Evolutionary conservation across 2,113 vertebrate species (phyloP), one percentile per base, ranked within the genome.

Genomic region (Dunckerocampus dactyliophorus): DNA sequence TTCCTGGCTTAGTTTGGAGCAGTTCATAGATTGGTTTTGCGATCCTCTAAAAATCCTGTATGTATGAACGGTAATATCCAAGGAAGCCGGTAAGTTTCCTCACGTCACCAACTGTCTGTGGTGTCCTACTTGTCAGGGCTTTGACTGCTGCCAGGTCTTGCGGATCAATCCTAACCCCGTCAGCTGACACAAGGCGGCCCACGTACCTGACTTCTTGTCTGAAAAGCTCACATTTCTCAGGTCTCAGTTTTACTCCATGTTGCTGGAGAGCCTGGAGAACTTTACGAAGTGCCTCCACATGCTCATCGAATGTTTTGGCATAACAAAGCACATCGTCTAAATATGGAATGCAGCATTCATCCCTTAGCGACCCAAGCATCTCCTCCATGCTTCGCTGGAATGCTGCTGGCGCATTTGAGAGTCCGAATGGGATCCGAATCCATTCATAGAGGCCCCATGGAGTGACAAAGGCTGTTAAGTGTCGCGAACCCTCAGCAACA

Each of bases 381-480:
- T 65, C 51, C 47, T 75, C 75, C 66, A 66, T 77, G 46, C 65
- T 65, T 12, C 34, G 2, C 22, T 56, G 69, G 46, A 69, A 73
- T 31, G 39, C 67, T 20, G 51, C 66, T 45, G 57, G 63, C 47
- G 62, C 43, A 49, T 37, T 68, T 10, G n/a, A 43, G 19, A 64
- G 65, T 13, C 67, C 50, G 39, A 76, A 78, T n/a, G 72, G 72
- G 20, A 76, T 78, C 6, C 53, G 31, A 1, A 77, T 59, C 71
- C 75, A 75, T 47, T 75, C 50, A 15, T 77, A 77, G 4, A 61
- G 22, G 2, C 62, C 68, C 61, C 56, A 71, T 15, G 61, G 62
- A 39, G 62, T 65, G 8, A 47, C 68, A 24, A 71, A 62, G 54
- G 62, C 37, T 21, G 62, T 68, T 4, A 53, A 11, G 6, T 67